Evolutionary conservation across 1,140 invertebrate species (phyloP).

Genomic region (Anagrus nilaparvatae): DNA sequence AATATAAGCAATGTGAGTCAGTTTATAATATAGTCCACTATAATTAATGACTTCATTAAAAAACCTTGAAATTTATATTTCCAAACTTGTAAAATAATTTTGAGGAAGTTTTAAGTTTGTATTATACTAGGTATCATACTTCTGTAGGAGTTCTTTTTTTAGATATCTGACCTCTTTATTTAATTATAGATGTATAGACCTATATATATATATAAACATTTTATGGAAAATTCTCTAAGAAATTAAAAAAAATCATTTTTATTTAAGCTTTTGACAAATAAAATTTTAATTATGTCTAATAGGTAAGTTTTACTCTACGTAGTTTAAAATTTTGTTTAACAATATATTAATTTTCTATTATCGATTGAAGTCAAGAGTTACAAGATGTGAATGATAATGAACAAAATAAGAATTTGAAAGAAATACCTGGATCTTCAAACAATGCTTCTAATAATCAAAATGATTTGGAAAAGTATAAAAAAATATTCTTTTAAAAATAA

Average conservation of each 20-base stretch:
- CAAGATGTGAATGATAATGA: constrained; percentile 23
- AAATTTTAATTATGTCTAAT: constrained; percentile 22
- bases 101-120: constrained; percentile 14
- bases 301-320: constrained; percentile 20
- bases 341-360: constrained; percentile 7
- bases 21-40: constrained; percentile 19
- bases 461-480: constrained; percentile 15
- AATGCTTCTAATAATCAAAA: constrained; percentile 20
- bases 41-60: constrained; percentile 19
- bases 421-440: constrained; percentile 23
- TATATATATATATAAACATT: no score
- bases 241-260: no score
- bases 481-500: neutral
- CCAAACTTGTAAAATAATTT: constrained; percentile 22
- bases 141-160: constrained; percentile 37
- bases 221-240: no score
- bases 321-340: neutral
- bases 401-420: constrained; percentile 20
- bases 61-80: constrained; percentile 22
- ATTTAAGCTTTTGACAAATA: constrained; percentile 11
- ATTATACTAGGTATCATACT: constrained; percentile 19
- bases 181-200: no score
- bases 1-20: constrained; percentile 15
- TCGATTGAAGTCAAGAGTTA: constrained; percentile 27
- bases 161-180: constrained; percentile 37